These are phyloP conservation scores for Vanessa cardui DNA, from an alignment of 2,888 invertebrate genomes.

Conservation along the genomic window DNA sequence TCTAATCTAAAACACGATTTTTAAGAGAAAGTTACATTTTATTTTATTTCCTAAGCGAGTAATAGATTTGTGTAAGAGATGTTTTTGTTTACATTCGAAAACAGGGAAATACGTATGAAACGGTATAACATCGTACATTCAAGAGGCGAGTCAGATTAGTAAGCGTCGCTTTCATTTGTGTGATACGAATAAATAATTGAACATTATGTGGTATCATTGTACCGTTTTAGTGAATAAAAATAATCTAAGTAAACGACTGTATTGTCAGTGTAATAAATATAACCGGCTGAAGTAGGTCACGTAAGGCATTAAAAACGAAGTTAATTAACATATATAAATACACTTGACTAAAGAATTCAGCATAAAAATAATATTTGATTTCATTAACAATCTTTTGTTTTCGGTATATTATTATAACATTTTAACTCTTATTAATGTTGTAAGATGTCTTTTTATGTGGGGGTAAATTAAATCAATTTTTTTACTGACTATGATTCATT, in stretches of 20 bases:
- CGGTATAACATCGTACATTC: slow-evolving; percentile 39
- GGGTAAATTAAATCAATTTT: no score
- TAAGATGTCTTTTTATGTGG: no score
- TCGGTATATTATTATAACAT: no score
- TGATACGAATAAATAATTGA: slow-evolving; percentile 41
- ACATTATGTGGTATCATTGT: slow-evolving; percentile 16
- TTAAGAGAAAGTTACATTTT: slow-evolving; percentile 35
- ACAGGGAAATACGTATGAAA: slow-evolving; percentile 33
- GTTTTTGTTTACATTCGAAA: slow-evolving; percentile 38
- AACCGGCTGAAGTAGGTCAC: no score
- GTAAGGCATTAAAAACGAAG: no score
- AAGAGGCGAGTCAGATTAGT: slow-evolving; percentile 43
- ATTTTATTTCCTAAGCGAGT: slow-evolving; percentile 22
- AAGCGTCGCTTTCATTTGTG: slow-evolving; percentile 47
- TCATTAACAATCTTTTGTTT: no score
- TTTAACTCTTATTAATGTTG: no score
- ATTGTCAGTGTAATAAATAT: no score
- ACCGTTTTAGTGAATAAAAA: neutral
- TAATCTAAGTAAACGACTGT: neutral
- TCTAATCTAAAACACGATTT: neutral
- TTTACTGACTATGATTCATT: no score
- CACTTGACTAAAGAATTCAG: no score
- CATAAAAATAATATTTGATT: no score
- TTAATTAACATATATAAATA: no score
- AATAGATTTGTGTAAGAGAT: slow-evolving; percentile 13